Conservation (phyloP, 2,797 vertebrate species). For the Crenichthys baileyi region DNA sequence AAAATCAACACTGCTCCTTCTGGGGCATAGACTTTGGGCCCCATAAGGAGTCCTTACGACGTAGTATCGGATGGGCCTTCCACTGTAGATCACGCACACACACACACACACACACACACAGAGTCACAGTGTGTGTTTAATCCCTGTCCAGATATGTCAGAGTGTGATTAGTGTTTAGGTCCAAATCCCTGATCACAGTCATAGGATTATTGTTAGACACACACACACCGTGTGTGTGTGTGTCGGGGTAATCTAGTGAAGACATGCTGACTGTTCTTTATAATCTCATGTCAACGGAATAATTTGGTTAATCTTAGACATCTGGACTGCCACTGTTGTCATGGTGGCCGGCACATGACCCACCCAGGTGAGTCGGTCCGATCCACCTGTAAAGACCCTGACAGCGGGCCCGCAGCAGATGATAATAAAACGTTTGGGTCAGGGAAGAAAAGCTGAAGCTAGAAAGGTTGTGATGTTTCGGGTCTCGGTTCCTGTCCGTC, state of each 20-base stretch:
- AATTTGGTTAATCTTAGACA: conserved; percentile 55
- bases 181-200: conserved; percentile 72
- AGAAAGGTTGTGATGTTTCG: too few relatives aligned
- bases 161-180: conserved; percentile 57
- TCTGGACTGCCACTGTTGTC: conserved; percentile 5
- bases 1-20: too few relatives aligned
- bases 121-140: conserved; percentile 27
- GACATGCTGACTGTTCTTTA: conserved; percentile 35
- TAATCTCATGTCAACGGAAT: conserved; percentile 57
- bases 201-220: conserved; percentile 68
- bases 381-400: neutral
- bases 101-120: neutral
- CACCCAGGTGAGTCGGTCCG: neutral
- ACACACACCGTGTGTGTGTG: neutral
- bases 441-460: too few relatives aligned
- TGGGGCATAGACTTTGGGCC: too few relatives aligned
- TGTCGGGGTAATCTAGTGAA: conserved; percentile 32
- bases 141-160: conserved; percentile 60
- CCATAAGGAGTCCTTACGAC: too few relatives aligned
- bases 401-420: neutral
- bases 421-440: too few relatives aligned
- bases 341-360: neutral
- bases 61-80: too few relatives aligned
- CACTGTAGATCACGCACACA: too few relatives aligned
- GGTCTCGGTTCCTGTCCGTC: too few relatives aligned